These are phyloP conservation scores for Eupsilia transversa DNA, from an alignment of 2,888 invertebrate species.

Conservation along the genomic window DNA sequence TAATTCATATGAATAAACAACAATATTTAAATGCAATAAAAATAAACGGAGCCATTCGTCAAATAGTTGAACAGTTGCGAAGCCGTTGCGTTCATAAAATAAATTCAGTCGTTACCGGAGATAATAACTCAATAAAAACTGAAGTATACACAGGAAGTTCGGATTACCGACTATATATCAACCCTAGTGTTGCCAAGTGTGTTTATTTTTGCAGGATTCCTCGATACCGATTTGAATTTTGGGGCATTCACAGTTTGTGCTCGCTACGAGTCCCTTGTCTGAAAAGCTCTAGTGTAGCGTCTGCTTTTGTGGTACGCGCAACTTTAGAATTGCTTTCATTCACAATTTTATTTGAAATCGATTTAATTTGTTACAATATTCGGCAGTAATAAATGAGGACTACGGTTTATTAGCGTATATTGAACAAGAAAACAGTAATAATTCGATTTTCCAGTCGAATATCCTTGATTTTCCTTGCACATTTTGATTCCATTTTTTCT, in stretches of 20 bases:
- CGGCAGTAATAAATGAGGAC: not conserved
- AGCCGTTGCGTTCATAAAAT: slow-evolving; percentile 67
- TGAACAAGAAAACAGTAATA: not conserved
- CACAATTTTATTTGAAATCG: not conserved
- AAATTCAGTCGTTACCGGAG: slow-evolving; percentile 65
- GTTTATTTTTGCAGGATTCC: slow-evolving; percentile 28
- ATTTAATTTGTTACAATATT: slow-evolving; percentile 1
- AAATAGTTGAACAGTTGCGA: slow-evolving; percentile 64
- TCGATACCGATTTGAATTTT: slow-evolving; percentile 24
- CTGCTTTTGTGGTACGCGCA: slow-evolving; percentile 2
- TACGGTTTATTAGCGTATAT: not conserved
- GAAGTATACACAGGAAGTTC: slow-evolving; percentile 55
- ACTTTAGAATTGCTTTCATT: slow-evolving; percentile 1
- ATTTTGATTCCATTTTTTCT: slow-evolving; percentile 1
- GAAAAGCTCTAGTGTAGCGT: slow-evolving; percentile 1
- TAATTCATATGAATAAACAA: slow-evolving; percentile 56
- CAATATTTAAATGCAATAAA: slow-evolving; percentile 57
- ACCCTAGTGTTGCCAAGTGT: slow-evolving; percentile 41
- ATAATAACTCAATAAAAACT: slow-evolving; percentile 73
- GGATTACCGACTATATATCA: slow-evolving; percentile 61
- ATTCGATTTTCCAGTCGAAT: not conserved
- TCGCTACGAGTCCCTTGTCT: not conserved
- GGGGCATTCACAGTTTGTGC: slow-evolving; percentile 5
- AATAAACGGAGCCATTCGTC: slow-evolving; percentile 67
- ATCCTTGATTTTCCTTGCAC: not conserved